Evolutionary conservation across 2,888 invertebrate genomes (phyloP), one percentile per base, ranked within the genome.

Genomic region (Lepetodrilus schrolli): DNA sequence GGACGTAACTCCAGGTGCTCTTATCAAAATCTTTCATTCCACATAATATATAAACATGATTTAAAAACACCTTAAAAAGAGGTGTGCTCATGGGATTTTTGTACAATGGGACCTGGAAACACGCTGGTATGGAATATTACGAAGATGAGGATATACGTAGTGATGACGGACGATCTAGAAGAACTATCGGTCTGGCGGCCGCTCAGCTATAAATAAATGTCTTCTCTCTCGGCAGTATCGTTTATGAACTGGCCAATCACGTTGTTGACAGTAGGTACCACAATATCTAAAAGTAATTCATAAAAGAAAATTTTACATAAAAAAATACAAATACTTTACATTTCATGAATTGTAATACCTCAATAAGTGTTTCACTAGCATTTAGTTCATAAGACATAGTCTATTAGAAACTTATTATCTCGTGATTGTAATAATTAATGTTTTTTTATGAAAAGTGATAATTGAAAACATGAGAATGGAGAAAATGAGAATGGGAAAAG

Each of bases 191-290:
- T 90, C 89, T 17, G 90, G 90, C 5, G 87, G 86, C 58, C 88
- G 83, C 72, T 88, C 87, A 30, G 77, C 73, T 5, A 82, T 74
- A 74, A 80, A 81, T 48, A 72, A 66, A 66, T 72, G 72, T 48
- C 85, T 79, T 74, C 87, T 80, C 77, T 91, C 91, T 36, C 90
- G 85, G 80, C 92, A 92, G 76, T 86, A 88, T 74, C 90, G 87
- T 82, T 91, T 91, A 84, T 92, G 92, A 21, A 87, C 84, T 2
- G 90, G 90, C 92, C 92, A 92, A 80, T 92, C 92, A 43, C 89
- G 87, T 75, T 91, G 91, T 77, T 92, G 92, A 79, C 92, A 92
- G 43, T 82, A 83, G 58, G 90, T 87, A 5, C 92, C 91, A 83
- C 92, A 92, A 76, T 92, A 92, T 76, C 92, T 89, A 81, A 1